Base-by-base conservation (phyloP, 2,113 vertebrate genomes). In the Setophaga coronata region DNA sequence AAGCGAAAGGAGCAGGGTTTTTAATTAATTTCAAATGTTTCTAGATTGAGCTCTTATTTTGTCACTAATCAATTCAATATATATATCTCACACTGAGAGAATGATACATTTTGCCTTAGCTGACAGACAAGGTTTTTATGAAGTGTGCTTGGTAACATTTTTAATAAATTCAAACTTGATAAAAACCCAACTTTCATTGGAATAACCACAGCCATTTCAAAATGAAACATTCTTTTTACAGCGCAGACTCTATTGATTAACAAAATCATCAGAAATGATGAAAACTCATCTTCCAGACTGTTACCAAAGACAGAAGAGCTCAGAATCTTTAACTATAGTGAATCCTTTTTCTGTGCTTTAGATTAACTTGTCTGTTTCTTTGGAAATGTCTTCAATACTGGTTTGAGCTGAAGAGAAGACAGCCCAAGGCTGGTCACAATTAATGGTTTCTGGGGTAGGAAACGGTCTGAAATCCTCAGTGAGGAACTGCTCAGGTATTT, bases 261-360 rank as follows among this genome's bases (percentile, higher is more conserved):
- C 25, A 48, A 15, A 62, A 40, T 26, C 2, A 33, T 48, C 34
- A 64, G 26, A 72, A 83, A 36, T 0, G 0, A 43, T 9, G 10
- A 57, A 82, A 82, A 67, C 12, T 89, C 21, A 34, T 42, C 45
- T 90, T 81, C 34, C 48, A 65, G 53, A 54, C 17, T n/a, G 6
- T 31, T 83, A 7, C 2, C 64, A 45, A 45, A 42, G 4, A 72
- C 5, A 81, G 8, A 56, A 56, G 10, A 65, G 5, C 13, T 77
- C 57, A 77, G 54, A 54, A 12, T 2, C 17, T 58, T 67, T 54
- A 21, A 10, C 21, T 64, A 2, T 17, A 64, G 33, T 80, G 40
- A 81, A 56, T 2, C 1, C 1, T 1, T 14, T 48, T 89, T 33
- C 12, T 62, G 18, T 38, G 19, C 50, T 76, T 89, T 71, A 36